These are phyloP conservation scores for Megalopta genalis DNA, from an alignment of 1,140 invertebrate species.

Conservation along the genomic window DNA sequence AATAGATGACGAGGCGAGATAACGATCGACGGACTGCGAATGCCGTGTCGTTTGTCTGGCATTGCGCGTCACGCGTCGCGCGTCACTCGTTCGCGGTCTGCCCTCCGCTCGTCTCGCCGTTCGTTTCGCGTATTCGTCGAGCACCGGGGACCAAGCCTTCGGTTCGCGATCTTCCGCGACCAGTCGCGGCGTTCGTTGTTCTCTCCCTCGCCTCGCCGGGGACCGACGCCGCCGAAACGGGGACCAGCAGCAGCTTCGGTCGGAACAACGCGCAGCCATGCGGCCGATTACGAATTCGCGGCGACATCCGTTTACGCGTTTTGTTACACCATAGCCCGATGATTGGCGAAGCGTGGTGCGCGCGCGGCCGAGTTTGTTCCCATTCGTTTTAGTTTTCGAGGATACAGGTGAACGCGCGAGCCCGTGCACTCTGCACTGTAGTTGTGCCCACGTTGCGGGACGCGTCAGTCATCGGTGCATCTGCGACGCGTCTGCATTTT, in stretches of 20 bases:
- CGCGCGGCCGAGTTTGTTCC: not conserved
- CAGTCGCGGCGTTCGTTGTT: too few species aligned
- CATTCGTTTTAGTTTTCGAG: slow-evolving; percentile 45
- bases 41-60: not conserved
- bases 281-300: not conserved
- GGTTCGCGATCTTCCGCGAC: not conserved
- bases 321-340: slow-evolving; percentile 8
- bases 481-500: slow-evolving; percentile 9
- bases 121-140: not conserved
- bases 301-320: not conserved
- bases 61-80: not conserved
- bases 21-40: slow-evolving; percentile 9
- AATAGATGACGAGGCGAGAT: slow-evolving; percentile 15
- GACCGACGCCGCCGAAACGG: too few species aligned
- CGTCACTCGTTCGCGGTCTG: not conserved
- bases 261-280: not conserved
- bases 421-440: not conserved
- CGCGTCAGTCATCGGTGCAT: slow-evolving; percentile 41
- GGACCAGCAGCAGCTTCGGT: too few species aligned
- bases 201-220: too few species aligned
- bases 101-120: too few species aligned
- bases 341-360: slow-evolving; percentile 12
- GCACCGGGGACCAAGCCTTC: slow-evolving; percentile 16
- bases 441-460: slow-evolving; percentile 23
- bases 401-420: slow-evolving; percentile 47